Evolutionary conservation across 2,888 invertebrate genomes (phyloP).

Genomic region (Lasioglossum malachurum): DNA sequence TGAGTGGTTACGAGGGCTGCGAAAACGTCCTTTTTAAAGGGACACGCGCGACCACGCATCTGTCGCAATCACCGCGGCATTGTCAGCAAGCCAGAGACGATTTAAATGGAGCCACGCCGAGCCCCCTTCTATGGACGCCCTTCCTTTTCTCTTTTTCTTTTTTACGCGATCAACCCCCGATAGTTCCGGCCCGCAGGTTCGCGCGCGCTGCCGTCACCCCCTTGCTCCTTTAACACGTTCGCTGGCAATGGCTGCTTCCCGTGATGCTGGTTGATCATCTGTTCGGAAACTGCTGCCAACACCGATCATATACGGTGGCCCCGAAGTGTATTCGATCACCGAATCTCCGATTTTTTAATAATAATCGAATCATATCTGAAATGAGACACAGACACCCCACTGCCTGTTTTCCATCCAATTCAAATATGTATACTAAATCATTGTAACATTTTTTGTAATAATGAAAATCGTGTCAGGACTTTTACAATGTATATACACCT

Average conservation of each 20-base stretch:
- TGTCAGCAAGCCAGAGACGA: slow-evolving; percentile 73
- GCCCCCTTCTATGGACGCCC: slow-evolving; percentile 22
- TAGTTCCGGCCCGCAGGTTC: slow-evolving; percentile 36
- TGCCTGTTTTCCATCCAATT: too few relatives aligned
- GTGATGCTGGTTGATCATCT: background rate
- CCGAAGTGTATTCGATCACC: too few relatives aligned
- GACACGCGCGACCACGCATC: slow-evolving; percentile 76
- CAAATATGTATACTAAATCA: too few relatives aligned
- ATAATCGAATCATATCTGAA: too few relatives aligned
- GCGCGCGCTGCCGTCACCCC: slow-evolving; percentile 37
- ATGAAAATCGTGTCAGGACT: too few relatives aligned
- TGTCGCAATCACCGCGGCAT: slow-evolving; percentile 81
- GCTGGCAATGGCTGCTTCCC: background rate
- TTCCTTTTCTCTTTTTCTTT: slow-evolving; percentile 16
- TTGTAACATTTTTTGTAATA: too few relatives aligned
- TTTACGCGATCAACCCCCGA: background rate
- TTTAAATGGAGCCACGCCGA: slow-evolving; percentile 64
- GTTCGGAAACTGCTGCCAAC: background rate
- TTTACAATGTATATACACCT: too few relatives aligned
- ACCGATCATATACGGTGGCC: too few relatives aligned
- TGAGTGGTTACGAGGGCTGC: slow-evolving; percentile 66
- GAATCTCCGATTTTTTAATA: too few relatives aligned
- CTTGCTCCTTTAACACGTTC: background rate
- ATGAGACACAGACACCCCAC: too few relatives aligned
- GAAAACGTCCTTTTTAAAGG: slow-evolving; percentile 74